A percentile compares a stretch with the other conserved stretches of the same genome.
phyloP scores from a whole-genome alignment of 2,888 invertebrate species.

The Phytoseiulus persimilis region DNA sequence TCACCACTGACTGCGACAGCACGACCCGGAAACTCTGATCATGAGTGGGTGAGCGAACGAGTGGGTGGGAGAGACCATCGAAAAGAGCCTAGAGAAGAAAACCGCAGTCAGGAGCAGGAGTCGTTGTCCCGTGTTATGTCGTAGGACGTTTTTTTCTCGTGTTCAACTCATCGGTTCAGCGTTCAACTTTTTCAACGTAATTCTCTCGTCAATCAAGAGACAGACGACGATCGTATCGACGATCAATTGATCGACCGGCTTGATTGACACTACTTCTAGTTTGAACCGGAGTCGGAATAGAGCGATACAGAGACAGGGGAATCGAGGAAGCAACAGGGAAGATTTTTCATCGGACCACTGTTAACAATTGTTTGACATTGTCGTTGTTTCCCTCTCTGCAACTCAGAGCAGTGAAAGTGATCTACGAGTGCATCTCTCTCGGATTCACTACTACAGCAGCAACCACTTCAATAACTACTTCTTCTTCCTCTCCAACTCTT shows the following conservation, averaged over 20 bases:
- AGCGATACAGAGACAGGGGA: background rate
- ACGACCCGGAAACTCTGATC: too few relatives aligned
- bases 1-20: background rate
- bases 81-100: background rate
- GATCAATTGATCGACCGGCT: background rate
- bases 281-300: background rate
- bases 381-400: background rate
- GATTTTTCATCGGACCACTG: background rate
- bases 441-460: background rate
- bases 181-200: background rate
- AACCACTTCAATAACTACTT: background rate
- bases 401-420: background rate
- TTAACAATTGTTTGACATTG: background rate
- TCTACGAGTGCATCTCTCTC: background rate
- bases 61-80: too few relatives aligned
- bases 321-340: background rate
- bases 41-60: too few relatives aligned
- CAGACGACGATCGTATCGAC: background rate
- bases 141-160: background rate
- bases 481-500: background rate
- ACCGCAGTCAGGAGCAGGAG: background rate
- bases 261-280: background rate
- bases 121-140: background rate
- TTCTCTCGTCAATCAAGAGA: slow-evolving; percentile 5
- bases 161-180: slow-evolving; percentile 5